Conservation (phyloP, 2,113 vertebrate genomes). For the Typhlomys cinereus region DNA sequence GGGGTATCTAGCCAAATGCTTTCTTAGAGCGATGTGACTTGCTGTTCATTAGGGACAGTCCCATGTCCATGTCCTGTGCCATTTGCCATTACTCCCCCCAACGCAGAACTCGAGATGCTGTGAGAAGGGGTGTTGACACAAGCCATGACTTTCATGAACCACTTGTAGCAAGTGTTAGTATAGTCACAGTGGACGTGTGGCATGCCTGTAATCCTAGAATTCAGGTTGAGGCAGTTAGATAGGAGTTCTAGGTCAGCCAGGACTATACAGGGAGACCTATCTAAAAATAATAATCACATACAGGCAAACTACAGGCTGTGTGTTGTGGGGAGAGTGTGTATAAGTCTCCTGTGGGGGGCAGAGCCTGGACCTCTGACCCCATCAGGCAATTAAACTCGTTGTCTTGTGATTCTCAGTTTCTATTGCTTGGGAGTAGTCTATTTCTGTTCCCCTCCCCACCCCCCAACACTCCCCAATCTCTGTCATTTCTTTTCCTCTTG, state of each 20-base stretch:
- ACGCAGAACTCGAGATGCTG: too few species aligned
- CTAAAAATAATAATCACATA: background rate
- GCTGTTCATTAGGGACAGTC: too few species aligned
- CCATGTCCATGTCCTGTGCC: too few species aligned
- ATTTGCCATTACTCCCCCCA: too few species aligned
- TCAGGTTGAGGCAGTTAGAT: background rate
- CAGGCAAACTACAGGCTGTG: background rate
- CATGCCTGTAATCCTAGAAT: too few species aligned
- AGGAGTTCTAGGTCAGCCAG: background rate
- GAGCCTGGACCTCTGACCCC: fast-evolving
- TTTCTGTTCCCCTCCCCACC: background rate
- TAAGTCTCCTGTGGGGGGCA: background rate
- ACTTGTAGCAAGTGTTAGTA: too few species aligned
- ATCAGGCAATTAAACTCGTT: background rate
- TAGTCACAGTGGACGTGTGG: too few species aligned
- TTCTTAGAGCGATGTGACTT: too few species aligned
- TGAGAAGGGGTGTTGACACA: too few species aligned
- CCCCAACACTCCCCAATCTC: background rate
- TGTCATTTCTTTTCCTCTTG: background rate
- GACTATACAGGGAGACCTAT: background rate
- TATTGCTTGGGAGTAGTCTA: background rate
- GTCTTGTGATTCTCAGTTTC: background rate
- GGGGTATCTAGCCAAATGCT: too few species aligned
- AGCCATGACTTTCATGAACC: too few species aligned
- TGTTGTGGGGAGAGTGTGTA: background rate